Conservation (phyloP, 2,113 vertebrate species). For the Otis tarda region DNA sequence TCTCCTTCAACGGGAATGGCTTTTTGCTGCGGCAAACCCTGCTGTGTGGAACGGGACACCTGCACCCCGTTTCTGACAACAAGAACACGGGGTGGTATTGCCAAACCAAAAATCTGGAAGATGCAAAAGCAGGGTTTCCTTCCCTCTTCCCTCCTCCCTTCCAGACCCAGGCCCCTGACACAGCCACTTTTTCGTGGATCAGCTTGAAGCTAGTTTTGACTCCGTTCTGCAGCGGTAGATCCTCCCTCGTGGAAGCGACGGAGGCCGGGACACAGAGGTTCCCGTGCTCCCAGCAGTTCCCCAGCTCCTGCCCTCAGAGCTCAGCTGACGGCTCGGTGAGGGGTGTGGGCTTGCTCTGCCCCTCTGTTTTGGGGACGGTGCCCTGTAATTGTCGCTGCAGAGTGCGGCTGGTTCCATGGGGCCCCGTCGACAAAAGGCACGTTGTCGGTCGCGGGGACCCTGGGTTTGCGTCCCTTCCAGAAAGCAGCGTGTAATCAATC, state of each 20-base stretch:
- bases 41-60: background rate
- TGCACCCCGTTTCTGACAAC: background rate
- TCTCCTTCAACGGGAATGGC: background rate
- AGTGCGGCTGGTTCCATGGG: fast-evolving
- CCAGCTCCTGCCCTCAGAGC: background rate
- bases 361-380: background rate
- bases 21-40: background rate
- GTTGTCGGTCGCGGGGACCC: fast-evolving
- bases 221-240: background rate
- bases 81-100: background rate
- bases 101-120: background rate
- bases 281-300: background rate
- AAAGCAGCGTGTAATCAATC: fast-evolving
- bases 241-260: fast-evolving
- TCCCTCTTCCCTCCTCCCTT: background rate
- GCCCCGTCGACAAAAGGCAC: background rate
- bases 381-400: background rate
- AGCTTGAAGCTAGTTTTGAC: too few relatives aligned
- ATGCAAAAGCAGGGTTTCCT: background rate
- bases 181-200: background rate
- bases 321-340: fast-evolving
- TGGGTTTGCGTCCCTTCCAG: fast-evolving
- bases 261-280: too few relatives aligned
- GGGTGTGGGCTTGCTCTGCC: fast-evolving
- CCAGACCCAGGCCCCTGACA: background rate